Evolutionary conservation across 1,140 invertebrate genomes (phyloP), one percentile per base, ranked within the genome.

Genomic region (Oreohelix idahoensis): DNA sequence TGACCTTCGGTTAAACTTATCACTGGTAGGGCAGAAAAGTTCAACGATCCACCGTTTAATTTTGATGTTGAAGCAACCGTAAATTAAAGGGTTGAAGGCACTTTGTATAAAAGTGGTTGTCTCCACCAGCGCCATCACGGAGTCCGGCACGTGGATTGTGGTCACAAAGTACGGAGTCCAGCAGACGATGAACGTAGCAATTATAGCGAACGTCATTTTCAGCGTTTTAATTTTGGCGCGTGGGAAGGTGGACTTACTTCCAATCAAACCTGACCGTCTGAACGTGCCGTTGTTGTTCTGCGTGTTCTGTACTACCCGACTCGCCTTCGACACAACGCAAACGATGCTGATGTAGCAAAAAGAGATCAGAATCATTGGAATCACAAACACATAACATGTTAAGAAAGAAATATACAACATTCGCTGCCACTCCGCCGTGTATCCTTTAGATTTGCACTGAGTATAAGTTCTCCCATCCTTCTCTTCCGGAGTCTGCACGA

Each of bases 121-220:
- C 70, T 93, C 92, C 0, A 89, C 92, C 51, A 93, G 89, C 0
- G 88, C 89, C 75, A 92, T 89, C 0, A 93, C 87, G 17, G 87
- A 84, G 36, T 88, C 86, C 0, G 93, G 90, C 36, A 93, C 90
- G 15, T 88, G 81, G 53, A 90, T 87, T 17, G 90, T 91, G 38
- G 89, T 89, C 2, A 93, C 90, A 86, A 93, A 93, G 84, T 93
- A 93, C 0, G 93, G 93, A 4, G 92, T 92, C 93, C 93, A 93
- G 85, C 93, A 93, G 1, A 89, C 88, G n/a, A 93, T 88, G 82
- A 93, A 93, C 23, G 85, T 89, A 38, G 88, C 85, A 36, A 93
- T 93, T 36, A 93, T 93, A 51, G 88, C 90, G 74, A 93, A 87
- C 23, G 92, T 93, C 90, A 93, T 92, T 86, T 93, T 93, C 4